A percentile compares a stretch with the other conserved stretches of the same genome.
These are phyloP conservation scores for Spinus pinus DNA, from an alignment of 2,797 vertebrate genomes.

Conservation along the genomic window DNA sequence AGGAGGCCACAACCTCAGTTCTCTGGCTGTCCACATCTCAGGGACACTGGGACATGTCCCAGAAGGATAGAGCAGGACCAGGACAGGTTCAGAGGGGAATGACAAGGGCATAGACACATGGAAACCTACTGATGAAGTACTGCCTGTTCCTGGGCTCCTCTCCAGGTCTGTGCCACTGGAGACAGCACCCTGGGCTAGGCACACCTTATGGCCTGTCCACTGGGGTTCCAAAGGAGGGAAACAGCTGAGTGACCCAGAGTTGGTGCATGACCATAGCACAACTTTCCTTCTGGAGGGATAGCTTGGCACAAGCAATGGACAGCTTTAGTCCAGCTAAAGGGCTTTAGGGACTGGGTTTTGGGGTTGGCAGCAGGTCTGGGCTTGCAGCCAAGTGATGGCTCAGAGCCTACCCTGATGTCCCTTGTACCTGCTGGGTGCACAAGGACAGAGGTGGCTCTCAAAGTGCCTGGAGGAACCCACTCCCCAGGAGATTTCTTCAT, in stretches of 20 bases:
- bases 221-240: neutral
- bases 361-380: neutral
- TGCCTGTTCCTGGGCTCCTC: neutral
- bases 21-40: neutral
- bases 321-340: neutral
- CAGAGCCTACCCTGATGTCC: neutral
- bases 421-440: neutral
- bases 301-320: neutral
- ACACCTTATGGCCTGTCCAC: neutral
- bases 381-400: neutral
- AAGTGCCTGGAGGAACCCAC: neutral
- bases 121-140: neutral
- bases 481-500: neutral
- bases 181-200: neutral
- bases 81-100: neutral
- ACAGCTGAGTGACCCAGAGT: neutral
- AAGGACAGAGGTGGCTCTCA: neutral
- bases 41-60: neutral
- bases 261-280: neutral
- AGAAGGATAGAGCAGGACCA: neutral
- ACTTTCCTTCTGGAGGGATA: neutral
- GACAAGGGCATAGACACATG: neutral
- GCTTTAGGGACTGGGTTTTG: neutral
- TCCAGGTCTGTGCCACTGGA: neutral
- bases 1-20: neutral